Conservation (phyloP, 2,113 vertebrate genomes). For the Electrona antarctica region DNA sequence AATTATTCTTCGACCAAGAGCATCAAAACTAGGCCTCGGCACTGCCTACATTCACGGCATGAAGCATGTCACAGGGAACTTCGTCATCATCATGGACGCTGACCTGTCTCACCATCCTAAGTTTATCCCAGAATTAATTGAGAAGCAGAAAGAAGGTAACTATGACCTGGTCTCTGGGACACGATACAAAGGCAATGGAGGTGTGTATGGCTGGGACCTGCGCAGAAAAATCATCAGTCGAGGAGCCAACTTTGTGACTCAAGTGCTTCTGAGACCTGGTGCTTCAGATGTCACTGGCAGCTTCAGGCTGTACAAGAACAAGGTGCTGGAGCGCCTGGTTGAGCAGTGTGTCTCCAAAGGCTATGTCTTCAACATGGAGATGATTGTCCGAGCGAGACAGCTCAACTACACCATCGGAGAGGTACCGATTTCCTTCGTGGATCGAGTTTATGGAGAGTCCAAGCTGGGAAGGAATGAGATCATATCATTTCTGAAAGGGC, state of each 20-base stretch:
- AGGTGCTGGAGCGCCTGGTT: conserved; percentile 89
- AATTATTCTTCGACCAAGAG: conserved; percentile 92
- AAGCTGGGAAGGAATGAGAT: conserved; percentile 99
- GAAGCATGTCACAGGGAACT: conserved; percentile 91
- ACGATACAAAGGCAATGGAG: conserved; percentile 90
- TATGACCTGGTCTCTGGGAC: conserved; percentile 96
- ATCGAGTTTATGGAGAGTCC: conserved; percentile 97
- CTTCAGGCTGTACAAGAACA: conserved; percentile 95
- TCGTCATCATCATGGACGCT: conserved; percentile 97
- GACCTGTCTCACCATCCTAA: conserved; percentile 98
- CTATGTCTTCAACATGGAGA: conserved; percentile 99
- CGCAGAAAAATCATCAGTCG: conserved; percentile 97
- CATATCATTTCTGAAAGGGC: conserved; percentile 92
- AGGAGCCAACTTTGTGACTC: conserved; percentile 94
- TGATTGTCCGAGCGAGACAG: conserved; percentile 94
- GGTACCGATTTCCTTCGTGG: conserved; percentile 98
- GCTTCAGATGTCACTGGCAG: conserved; percentile 97
- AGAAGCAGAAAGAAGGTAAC: conserved; percentile 92
- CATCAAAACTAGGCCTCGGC: conserved; percentile 89
- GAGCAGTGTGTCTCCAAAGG: conserved; percentile 95
- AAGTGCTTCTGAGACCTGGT: conserved; percentile 92
- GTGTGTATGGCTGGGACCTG: conserved; percentile 97
- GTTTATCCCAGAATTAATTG: conserved; percentile 96
- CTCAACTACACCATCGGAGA: conserved; percentile 91
- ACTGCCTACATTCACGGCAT: conserved; percentile 97